These are phyloP conservation scores for Oscheius sp. DNA, from an alignment of 2,888 invertebrate species.

Conservation along the genomic window DNA sequence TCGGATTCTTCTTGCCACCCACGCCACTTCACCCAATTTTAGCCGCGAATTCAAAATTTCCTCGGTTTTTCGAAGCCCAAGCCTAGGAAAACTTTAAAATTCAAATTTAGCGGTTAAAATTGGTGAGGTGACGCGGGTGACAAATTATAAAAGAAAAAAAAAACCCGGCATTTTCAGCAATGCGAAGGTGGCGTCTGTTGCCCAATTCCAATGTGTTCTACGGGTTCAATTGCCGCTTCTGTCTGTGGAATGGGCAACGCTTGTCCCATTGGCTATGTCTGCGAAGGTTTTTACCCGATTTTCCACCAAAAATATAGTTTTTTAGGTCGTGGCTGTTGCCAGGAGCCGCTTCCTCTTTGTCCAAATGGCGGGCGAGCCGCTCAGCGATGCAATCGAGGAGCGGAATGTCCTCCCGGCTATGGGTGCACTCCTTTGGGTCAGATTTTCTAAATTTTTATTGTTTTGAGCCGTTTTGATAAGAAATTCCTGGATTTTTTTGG, in stretches of 20 bases:
- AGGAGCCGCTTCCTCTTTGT: conserved; percentile 70
- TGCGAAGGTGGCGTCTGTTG: conserved; percentile 71
- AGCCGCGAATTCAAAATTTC: too few relatives aligned
- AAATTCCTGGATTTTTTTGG: background rate
- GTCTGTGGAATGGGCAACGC: conserved; percentile 68
- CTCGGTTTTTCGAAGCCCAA: too few relatives aligned
- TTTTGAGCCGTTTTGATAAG: background rate
- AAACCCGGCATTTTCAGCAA: conserved; percentile 49
- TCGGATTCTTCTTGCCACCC: background rate
- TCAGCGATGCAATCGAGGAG: conserved; percentile 64
- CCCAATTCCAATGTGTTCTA: conserved; percentile 65
- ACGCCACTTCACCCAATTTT: too few relatives aligned
- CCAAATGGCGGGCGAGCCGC: conserved; percentile 68
- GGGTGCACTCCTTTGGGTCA: conserved; percentile 65
- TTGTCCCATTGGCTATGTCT: conserved; percentile 68
- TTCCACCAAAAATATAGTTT: background rate
- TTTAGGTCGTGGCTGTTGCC: conserved; percentile 69
- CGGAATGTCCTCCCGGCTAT: conserved; percentile 70
- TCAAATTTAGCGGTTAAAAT: too few relatives aligned
- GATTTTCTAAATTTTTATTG: background rate
- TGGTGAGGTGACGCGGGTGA: too few relatives aligned
- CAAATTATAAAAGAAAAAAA: conserved; percentile 9
- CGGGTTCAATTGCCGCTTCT: conserved; percentile 61
- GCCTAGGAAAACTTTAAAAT: too few relatives aligned
- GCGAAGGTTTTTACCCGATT: conserved; percentile 55